Percentiles rank a stretch among this genome's conserved stretches.
Conservation (phyloP, 2,888 invertebrate species). For the Willowsia nigromaculata region DNA sequence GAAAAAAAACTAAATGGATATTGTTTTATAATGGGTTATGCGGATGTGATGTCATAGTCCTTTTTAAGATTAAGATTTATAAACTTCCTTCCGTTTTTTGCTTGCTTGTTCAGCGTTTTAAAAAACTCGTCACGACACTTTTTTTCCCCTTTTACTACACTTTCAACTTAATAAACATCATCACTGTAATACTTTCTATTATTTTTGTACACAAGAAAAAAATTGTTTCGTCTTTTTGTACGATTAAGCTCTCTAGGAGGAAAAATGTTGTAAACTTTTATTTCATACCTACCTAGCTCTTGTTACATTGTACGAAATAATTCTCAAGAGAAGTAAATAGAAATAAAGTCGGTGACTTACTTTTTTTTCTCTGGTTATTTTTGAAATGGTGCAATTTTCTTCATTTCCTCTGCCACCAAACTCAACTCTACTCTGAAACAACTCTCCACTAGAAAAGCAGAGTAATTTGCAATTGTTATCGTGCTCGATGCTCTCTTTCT, state of each 20-base stretch:
- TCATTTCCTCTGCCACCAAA: not conserved
- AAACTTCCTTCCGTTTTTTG: not conserved
- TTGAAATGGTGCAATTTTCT: conserved; percentile 40
- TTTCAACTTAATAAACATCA: not conserved
- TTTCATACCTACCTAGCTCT: not conserved
- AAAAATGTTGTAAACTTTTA: not conserved
- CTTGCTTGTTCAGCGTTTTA: not conserved
- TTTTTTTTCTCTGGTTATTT: not conserved
- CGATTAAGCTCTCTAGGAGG: not conserved
- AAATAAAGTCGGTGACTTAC: not conserved
- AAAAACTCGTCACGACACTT: conserved; percentile 14
- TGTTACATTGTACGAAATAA: too few species aligned
- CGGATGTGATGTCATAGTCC: not conserved
- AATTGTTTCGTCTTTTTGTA: conserved; percentile 11
- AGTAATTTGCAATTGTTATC: conserved; percentile 42
- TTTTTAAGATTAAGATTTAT: not conserved
- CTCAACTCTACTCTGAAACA: not conserved
- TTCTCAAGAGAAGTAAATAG: not conserved
- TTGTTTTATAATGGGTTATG: too few species aligned
- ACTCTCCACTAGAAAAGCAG: not conserved
- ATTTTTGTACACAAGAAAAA: not conserved
- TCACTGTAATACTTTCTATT: not conserved
- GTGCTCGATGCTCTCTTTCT: not conserved
- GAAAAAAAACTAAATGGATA: not conserved
- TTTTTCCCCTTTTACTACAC: not conserved